phyloP scores from a whole-genome alignment of 1,140 invertebrate genomes.

The Drosophila pectinifera region DNA sequence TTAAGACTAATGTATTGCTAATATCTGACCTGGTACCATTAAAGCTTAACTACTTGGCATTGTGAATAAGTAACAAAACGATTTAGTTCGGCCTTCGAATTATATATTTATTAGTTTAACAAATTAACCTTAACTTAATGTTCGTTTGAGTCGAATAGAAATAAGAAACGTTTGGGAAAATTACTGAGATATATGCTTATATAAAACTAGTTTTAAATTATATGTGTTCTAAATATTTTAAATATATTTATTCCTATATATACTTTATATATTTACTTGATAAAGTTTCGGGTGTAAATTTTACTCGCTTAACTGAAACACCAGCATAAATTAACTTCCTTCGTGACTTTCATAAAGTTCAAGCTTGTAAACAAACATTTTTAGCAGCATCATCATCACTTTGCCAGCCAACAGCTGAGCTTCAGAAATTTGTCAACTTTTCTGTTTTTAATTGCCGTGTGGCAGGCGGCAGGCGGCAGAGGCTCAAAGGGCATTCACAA shows the following conservation, averaged over 20 bases:
- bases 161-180: too few relatives aligned
- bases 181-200: too few relatives aligned
- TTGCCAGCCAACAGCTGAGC: constrained; percentile 18
- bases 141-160: too few relatives aligned
- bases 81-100: neutral
- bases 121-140: neutral
- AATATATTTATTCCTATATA: neutral
- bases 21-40: neutral
- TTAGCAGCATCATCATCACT: constrained; percentile 1
- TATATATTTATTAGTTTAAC: neutral
- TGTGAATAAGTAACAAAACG: neutral
- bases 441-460: constrained; percentile 65
- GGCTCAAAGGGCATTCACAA: constrained; percentile 44
- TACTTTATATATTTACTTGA: neutral
- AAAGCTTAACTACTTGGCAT: neutral
- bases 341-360: constrained; percentile 7
- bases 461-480: constrained; percentile 21
- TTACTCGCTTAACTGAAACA: neutral
- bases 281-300: neutral
- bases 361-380: neutral
- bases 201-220: too few relatives aligned
- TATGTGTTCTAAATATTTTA: too few relatives aligned
- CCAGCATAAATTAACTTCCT: neutral
- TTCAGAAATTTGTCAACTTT: constrained; percentile 58
- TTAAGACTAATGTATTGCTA: constrained; percentile 2